Percentiles rank a stretch among this genome's conserved stretches.
Conservation (phyloP, 2,113 vertebrate genomes). For the Herpailurus yagouaroundi region DNA sequence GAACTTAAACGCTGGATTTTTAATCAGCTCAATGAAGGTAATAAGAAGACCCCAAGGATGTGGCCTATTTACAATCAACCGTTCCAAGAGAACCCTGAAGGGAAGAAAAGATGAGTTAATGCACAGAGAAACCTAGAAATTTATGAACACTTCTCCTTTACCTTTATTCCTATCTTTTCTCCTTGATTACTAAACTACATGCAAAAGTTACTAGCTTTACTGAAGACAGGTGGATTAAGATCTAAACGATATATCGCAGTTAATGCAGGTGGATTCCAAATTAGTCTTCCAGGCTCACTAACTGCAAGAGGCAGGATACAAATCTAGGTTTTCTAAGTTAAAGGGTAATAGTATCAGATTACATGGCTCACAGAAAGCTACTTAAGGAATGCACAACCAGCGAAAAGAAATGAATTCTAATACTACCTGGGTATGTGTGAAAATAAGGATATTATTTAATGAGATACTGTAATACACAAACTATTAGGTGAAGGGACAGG, state of each 20-base stretch:
- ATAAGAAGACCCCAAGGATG: slow-evolving; percentile 99
- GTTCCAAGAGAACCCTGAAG: slow-evolving; percentile 95
- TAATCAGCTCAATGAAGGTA: slow-evolving; percentile 99
- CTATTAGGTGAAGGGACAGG: background rate
- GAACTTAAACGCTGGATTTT: slow-evolving; percentile 99
- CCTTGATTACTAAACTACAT: background rate
- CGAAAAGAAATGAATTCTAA: background rate
- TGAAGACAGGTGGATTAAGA: background rate
- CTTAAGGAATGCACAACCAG: background rate
- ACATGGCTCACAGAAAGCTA: background rate
- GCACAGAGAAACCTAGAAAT: background rate
- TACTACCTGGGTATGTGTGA: background rate
- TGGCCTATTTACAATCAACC: slow-evolving; percentile 99
- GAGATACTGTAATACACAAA: background rate
- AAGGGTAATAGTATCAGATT: background rate
- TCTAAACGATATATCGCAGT: background rate
- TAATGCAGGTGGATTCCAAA: background rate
- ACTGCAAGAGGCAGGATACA: no score
- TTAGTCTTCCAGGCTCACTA: background rate
- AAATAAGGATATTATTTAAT: background rate
- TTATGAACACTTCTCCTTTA: background rate
- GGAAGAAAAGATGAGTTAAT: background rate
- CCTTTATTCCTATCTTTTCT: background rate
- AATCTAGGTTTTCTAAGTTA: background rate
- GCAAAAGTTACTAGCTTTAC: background rate